phyloP scores from a whole-genome alignment of 2,797 vertebrate species.

The Sebastolobus altivelis region DNA sequence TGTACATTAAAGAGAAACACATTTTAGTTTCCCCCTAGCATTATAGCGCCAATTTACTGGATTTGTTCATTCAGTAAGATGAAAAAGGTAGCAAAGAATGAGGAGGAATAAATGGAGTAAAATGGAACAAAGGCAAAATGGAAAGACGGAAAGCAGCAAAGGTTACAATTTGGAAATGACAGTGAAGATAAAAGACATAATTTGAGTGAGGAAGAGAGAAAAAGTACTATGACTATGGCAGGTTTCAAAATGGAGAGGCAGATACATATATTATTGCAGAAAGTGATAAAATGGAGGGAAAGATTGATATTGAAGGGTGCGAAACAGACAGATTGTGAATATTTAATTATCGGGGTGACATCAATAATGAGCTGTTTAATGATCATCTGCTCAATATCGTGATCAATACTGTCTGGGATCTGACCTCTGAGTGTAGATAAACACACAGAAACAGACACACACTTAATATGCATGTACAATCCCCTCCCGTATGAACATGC shows the following conservation, averaged over 20 bases:
- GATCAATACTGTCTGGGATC: slow-evolving; percentile 61
- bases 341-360: slow-evolving; percentile 43
- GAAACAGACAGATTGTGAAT: slow-evolving; percentile 31
- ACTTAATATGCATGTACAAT: slow-evolving; percentile 1
- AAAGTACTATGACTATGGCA: background rate
- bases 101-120: background rate
- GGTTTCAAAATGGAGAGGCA: background rate
- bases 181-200: slow-evolving; percentile 19
- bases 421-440: slow-evolving; percentile 30
- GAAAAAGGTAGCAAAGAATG: background rate
- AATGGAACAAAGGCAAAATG: slow-evolving; percentile 18
- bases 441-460: slow-evolving; percentile 4
- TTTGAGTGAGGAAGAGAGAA: background rate
- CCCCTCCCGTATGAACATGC: too few species aligned
- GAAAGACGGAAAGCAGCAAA: background rate
- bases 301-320: background rate
- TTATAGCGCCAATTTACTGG: background rate
- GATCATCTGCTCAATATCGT: slow-evolving; percentile 53
- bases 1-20: background rate
- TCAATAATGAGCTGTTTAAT: slow-evolving; percentile 63
- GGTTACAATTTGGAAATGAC: slow-evolving; percentile 7
- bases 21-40: background rate
- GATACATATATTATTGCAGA: background rate
- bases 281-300: background rate
- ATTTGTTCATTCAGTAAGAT: slow-evolving; percentile 6